Evolutionary conservation across 2,797 vertebrate species (phyloP), one percentile per base, ranked within the genome.

Genomic region (Pangasius djambal): DNA sequence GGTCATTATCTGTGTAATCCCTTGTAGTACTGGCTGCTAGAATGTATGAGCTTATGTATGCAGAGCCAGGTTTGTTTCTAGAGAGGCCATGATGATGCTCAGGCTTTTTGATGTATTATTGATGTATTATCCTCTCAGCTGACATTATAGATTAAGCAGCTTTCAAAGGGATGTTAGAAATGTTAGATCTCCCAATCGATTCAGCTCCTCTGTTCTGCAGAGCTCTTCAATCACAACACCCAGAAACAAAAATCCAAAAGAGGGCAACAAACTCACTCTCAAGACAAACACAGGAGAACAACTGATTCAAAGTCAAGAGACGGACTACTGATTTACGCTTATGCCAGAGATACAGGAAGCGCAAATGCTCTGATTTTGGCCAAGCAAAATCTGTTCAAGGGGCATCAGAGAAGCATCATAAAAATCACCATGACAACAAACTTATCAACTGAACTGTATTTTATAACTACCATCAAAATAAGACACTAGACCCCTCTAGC

Each of bases 101-200:
- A n/a, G 59, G 65, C 25, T 31, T 85, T 85, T 69, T 69, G 83
- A 85, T 48, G 72, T 82, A 85, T 85, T 70, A 85, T 89, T 91
- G 87, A 91, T 91, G 55, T 86, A 81, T 91, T 83, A 88, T 90
- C 74, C 85, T 55, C 12, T 83, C 84, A 8, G 87, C 87, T 75
- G 84, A 87, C 52, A 44, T 44, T 89, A 86, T 81, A 78, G 88
- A 90, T 88, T 67, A 88, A 84, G 50, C 16, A 28, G 37, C 61
- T 85, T 77, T 88, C 87, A 88, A 87, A 88, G 74, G 34, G 67
- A 89, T 87, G 65, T 67, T 44, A 88, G 88, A 88, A 88, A 88
- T 37, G 86, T 89, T 89, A 87, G 85, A 87, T 65, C 48, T 44
- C 25, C 65, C 50, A 70, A 89, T 81, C 79, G 20, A 89, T 85